Conservation (phyloP, 2,113 vertebrate genomes). For the Potamarius usumacintae region DNA sequence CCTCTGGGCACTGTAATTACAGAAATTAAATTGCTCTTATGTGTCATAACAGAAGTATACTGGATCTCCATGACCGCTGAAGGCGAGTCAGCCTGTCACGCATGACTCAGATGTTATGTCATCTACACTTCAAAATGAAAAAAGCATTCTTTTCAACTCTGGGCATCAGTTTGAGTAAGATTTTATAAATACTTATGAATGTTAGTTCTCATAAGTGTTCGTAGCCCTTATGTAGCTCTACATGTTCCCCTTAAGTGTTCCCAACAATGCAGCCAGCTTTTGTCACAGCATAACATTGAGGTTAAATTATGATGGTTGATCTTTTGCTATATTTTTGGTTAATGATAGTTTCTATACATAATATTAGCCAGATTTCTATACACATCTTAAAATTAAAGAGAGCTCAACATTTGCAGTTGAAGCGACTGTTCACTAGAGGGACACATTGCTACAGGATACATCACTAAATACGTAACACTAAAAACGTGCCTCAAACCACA, state of each 20-base stretch:
- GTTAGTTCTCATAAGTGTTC: not conserved
- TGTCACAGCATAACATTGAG: not conserved
- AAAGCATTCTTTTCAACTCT: not conserved
- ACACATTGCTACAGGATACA: not conserved
- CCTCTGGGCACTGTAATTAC: not conserved
- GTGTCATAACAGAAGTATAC: not conserved
- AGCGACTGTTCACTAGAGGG: constrained; percentile 28
- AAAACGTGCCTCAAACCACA: not conserved
- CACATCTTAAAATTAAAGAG: not conserved
- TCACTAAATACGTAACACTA: not conserved
- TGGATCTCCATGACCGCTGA: not conserved
- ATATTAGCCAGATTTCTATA: not conserved
- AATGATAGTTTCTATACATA: not conserved
- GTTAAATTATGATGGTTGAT: not conserved
- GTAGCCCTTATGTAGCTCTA: not conserved
- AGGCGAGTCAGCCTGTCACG: not conserved
- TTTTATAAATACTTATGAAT: not conserved
- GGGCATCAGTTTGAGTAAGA: not conserved
- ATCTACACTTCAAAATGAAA: not conserved
- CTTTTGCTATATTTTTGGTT: not conserved
- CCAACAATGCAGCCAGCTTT: not conserved
- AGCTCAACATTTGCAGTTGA: not conserved
- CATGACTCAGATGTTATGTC: not conserved
- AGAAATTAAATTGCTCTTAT: not conserved
- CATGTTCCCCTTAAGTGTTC: not conserved